Evolutionary conservation across 2,888 invertebrate species (phyloP).

Genomic region (Nomada hirtipes): DNA sequence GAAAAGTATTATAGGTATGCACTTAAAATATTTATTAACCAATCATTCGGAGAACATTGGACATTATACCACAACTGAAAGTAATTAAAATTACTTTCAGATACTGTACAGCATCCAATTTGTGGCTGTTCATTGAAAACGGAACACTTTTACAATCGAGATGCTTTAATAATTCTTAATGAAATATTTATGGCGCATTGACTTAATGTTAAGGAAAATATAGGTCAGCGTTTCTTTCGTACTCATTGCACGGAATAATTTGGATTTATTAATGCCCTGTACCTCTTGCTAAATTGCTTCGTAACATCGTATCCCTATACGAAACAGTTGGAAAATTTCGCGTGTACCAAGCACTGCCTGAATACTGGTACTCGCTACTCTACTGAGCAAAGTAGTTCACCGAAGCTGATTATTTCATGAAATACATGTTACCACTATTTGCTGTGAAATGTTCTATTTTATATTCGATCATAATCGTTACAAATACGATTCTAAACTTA

Average conservation of each 20-base stretch:
- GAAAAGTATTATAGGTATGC: too few relatives aligned
- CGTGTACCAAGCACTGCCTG: conserved; percentile 24
- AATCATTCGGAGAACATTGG: not conserved
- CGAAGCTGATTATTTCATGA: conserved; percentile 51
- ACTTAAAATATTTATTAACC: too few relatives aligned
- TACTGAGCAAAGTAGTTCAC: conserved; percentile 43
- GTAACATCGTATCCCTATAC: conserved; percentile 29
- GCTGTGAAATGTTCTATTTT: conserved; percentile 29
- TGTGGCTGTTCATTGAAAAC: not conserved
- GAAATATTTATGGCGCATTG: not conserved
- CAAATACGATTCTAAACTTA: conserved; percentile 4
- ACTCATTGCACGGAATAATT: conserved; percentile 20
- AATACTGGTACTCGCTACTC: conserved; percentile 23
- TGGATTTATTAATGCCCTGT: conserved; percentile 32
- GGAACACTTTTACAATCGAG: not conserved
- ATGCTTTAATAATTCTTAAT: conserved; percentile 6
- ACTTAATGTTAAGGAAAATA: conserved; percentile 23
- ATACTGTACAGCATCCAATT: too few relatives aligned
- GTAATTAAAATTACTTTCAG: too few relatives aligned
- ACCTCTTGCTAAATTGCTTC: conserved; percentile 37
- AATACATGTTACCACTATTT: conserved; percentile 26
- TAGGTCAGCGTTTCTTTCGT: conserved; percentile 36
- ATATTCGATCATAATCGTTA: conserved; percentile 14
- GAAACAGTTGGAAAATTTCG: conserved; percentile 48
- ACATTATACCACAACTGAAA: too few relatives aligned